Conservation (phyloP, 2,888 invertebrate species). For the Encarsia formosa region DNA sequence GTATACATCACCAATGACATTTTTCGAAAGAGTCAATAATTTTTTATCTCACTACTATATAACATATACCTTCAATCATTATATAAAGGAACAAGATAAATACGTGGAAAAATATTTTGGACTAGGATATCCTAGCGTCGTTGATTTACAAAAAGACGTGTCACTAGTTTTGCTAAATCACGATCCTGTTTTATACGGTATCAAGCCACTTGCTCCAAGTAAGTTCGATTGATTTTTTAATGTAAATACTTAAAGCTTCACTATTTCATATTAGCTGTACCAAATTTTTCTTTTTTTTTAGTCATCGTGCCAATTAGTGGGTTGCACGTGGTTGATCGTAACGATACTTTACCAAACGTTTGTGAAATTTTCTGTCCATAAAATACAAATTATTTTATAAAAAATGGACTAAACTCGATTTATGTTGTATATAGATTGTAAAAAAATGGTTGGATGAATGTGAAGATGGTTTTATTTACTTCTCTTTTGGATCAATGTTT, state of each 20-base stretch:
- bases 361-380: neutral
- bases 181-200: slow-evolving; percentile 51
- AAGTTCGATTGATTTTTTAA: slow-evolving; percentile 31
- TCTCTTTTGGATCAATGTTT: slow-evolving; percentile 47
- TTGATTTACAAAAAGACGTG: slow-evolving; percentile 50
- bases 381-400: slow-evolving; percentile 35
- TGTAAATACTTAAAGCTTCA: slow-evolving; percentile 46
- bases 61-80: neutral
- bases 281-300: slow-evolving; percentile 53
- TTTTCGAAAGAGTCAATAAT: slow-evolving; percentile 38
- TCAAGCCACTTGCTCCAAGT: slow-evolving; percentile 49
- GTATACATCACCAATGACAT: slow-evolving; percentile 32
- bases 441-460: slow-evolving; percentile 43
- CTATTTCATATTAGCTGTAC: slow-evolving; percentile 56
- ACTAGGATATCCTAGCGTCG: slow-evolving; percentile 44
- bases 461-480: slow-evolving; percentile 40
- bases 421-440: slow-evolving; percentile 33
- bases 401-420: slow-evolving; percentile 10
- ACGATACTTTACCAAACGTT: slow-evolving; percentile 2
- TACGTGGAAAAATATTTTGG: slow-evolving; percentile 31
- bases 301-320: slow-evolving; percentile 58
- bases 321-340: slow-evolving; percentile 45
- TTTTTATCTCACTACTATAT: slow-evolving; percentile 11
- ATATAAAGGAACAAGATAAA: neutral
- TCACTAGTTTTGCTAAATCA: slow-evolving; percentile 55